Base-by-base conservation (phyloP, 2,888 invertebrate species). In the Iphiclides podalirius region DNA sequence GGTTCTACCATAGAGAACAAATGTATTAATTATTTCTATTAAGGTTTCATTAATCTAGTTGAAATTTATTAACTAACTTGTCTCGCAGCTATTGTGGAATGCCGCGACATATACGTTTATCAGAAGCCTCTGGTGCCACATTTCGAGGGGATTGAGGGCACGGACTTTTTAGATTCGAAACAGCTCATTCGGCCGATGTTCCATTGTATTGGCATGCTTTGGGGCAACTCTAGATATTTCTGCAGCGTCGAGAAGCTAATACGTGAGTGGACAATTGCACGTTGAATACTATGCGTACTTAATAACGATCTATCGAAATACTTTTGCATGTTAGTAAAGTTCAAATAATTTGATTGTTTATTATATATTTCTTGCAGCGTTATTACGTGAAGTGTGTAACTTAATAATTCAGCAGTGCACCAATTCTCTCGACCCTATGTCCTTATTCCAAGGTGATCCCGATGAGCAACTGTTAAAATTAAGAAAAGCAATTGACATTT, bases 401-500 rank as follows among this genome's bases (percentile, higher is more conserved):
- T 84, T 96, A 60, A 74, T 97, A 1, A 96, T 98, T 44, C 91
- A 92, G 53, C 92, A 94, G 84, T 93, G 93, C 13, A 90, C 91
- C 0, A 91, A 91, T 57, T 92, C 93, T 58, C 79, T 96, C 47
- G 96, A 97, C 69, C 95, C 96, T 0, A 78, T 90, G 11, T 92
- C 94, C 1, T 91, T 98, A 57, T 97, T 98, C 75, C 95, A 96
- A 86, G 95, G 95, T 11, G 97, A 97, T 56, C 89, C 93, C 0
- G 94, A 95, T 56, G 96, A 96, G 61, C 93, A 93, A 36, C 77
- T 92, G 9, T 64, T 89, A 3, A 93, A 92, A 70, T 78, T 95
- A 1, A 79, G 72, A 11, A 81, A 81, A 20, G 90, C 88, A 1
- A 70, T 91, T 13, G 61, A 61, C 0, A 80, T 89, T 45, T 67